Evolutionary conservation across 2,888 invertebrate genomes (phyloP).

Genomic region (Hirtodrosophila histrioides): DNA sequence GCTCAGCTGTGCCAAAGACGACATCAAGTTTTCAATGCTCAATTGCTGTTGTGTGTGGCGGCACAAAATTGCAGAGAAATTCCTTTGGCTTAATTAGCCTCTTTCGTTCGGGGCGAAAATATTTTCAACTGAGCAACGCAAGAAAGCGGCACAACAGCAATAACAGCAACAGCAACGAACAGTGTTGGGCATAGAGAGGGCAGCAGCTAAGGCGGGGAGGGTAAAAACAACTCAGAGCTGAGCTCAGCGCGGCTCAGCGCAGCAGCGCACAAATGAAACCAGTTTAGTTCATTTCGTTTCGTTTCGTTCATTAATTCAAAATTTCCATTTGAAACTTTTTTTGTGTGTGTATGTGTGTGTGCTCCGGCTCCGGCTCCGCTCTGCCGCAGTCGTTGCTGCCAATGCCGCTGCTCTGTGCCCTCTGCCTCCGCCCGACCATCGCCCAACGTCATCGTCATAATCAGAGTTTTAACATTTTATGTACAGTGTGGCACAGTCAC

Average conservation of each 20-base stretch:
- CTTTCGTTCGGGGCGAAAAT: conserved; percentile 80
- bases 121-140: conserved; percentile 78
- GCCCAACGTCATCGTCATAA: conserved; percentile 72
- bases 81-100: conserved; percentile 82
- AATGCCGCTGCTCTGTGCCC: conserved; percentile 47
- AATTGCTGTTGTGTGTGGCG: conserved; percentile 62
- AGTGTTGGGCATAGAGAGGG: conserved; percentile 3
- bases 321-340: conserved; percentile 83
- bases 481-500: conserved; percentile 66
- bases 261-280: conserved; percentile 79
- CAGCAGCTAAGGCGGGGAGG: conserved; percentile 30
- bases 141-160: conserved; percentile 78
- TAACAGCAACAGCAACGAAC: conserved; percentile 32
- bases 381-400: conserved; percentile 63
- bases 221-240: conserved; percentile 73
- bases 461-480: conserved; percentile 78
- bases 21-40: conserved; percentile 74
- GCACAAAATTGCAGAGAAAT: conserved; percentile 79
- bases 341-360: conserved; percentile 46
- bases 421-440: conserved; percentile 33
- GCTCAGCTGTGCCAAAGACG: conserved; percentile 60
- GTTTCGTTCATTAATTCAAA: conserved; percentile 83
- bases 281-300: conserved; percentile 82
- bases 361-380: conserved; percentile 54
- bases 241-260: conserved; percentile 65